Base-by-base conservation (phyloP, 2,888 invertebrate genomes). In the Oegoconia quadripuncta region DNA sequence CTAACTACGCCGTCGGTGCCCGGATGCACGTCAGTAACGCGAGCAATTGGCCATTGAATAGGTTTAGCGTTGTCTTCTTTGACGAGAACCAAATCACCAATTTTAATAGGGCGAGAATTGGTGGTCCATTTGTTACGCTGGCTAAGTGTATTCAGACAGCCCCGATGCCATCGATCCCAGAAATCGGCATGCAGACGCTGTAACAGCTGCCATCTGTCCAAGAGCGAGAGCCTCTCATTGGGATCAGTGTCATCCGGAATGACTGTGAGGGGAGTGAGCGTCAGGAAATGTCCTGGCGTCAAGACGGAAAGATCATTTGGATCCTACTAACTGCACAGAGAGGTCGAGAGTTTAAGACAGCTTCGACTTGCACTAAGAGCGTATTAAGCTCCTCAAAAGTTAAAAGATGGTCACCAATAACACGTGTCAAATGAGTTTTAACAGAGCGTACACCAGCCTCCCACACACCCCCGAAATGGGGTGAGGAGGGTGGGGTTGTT, bases 1-100 rank as follows among this genome's bases (percentile, higher is more conserved):
- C 38, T 14, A 9, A 39, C 33, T 13, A 33, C 34, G 7, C 16
- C 23, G 13, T 34, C 38, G 4, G 2, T 8, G 11, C 33, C 38
- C n/a, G 38, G 38, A 16, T 20, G 28, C 3, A 33, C 28, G 2
- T 29, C n/a, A 7, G 33, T n/a, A 15, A 30, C 17, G 7, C 30
- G 5, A n/a, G 30, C 30, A 9, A 17, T 17, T n/a, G 30, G 30
- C 30, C 30, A 30, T 3, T 5, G 4, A 9, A 30, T 15, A 3
- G 30, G 30, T 9, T 16, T 16, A 17, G 17, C n/a, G 16, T 30
- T 11, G 3, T 5, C 2, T n/a, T 30, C 30, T 11, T 30, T 30
- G 9, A 30, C n/a, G 3, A 30, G 3, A 17, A 30, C 30, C 17
- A 30, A 20, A 8, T 20, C 20, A 20, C 8, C 8, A 20, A 20